These are phyloP conservation scores for Tympanuchus pallidicinctus DNA, from an alignment of 2,113 vertebrate species.

Conservation along the genomic window DNA sequence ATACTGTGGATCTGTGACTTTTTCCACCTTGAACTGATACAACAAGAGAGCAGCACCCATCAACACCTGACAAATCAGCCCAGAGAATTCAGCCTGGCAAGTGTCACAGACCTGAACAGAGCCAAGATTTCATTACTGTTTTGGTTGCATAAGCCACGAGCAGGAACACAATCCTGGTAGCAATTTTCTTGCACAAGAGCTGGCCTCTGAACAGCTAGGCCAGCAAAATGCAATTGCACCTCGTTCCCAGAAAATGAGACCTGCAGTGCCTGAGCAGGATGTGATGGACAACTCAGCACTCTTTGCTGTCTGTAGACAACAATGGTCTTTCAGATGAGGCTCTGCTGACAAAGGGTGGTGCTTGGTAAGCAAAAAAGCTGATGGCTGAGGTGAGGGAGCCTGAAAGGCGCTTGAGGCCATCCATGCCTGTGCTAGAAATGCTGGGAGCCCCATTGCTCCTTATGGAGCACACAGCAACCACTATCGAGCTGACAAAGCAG, in stretches of 20 bases:
- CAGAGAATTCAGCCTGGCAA: neutral
- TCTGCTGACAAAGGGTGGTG: neutral
- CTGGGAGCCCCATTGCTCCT: fast-evolving
- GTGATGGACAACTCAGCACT: neutral
- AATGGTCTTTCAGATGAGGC: neutral
- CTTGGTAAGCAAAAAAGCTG: neutral
- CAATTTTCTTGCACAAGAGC: neutral
- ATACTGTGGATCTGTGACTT: neutral
- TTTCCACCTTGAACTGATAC: neutral
- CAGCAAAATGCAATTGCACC: neutral
- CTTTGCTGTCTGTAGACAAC: neutral
- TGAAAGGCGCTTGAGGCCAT: neutral
- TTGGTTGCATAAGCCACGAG: neutral
- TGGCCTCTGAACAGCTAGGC: neutral
- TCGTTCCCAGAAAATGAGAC: neutral
- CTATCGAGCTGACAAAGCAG: fast-evolving
- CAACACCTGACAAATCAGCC: neutral
- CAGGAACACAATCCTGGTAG: neutral
- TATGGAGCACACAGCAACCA: neutral
- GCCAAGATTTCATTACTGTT: neutral
- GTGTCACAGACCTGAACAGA: neutral
- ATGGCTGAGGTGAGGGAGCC: neutral
- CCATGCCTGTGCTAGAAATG: fast-evolving
- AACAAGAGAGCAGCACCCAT: neutral
- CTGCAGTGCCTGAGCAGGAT: neutral